Evolutionary conservation across 1,140 invertebrate species (phyloP), one percentile per base, ranked within the genome.

Genomic region (Drosophila busckii): DNA sequence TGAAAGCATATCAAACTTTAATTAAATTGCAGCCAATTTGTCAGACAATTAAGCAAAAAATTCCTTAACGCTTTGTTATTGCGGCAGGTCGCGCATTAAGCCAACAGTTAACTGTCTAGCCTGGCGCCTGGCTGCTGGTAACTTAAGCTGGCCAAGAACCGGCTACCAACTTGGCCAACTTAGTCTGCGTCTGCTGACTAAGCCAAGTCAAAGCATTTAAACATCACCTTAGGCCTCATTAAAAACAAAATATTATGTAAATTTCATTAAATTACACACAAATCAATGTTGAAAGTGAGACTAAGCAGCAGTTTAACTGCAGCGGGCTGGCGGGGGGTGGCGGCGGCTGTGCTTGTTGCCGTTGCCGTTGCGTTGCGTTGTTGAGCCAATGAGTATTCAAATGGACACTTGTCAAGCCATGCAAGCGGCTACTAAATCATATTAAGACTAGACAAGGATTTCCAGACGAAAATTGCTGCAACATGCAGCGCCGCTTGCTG

Each of bases 341-440:
- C 15, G 55, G n/a, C 25, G 32, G 15, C 28, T 32, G 17, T 44
- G 26, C 35, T 48, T 42, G 65, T 20, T 54, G 55, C 42, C 29
- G 23, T 10, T n/a, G 41, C 42, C 42, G 44, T 46, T 60, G 61
- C 75, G n/a, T n/a, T n/a, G n/a, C n/a, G n/a, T 82, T 82, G 75
- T 82, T 82, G 75, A 84, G 67, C 82, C 83, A 85, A 82, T 85
- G 83, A 85, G 82, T 85, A 85, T 85, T 85, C 83, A 85, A 85
- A 85, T 85, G 83, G 82, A 85, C 83, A 85, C 75, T 85, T 84
- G 83, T 85, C 78, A 84, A 84, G 78, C 68, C 71, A 84, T 69
- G 71, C 78, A 69, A 73, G 70, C 50, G 71, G 69, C 82, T 63
- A 76, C 76, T 85, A 85, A 85, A 85, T 85, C 83, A 85, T 85